phyloP scores from a whole-genome alignment of 2,113 vertebrate species.

The Laticauda colubrina region DNA sequence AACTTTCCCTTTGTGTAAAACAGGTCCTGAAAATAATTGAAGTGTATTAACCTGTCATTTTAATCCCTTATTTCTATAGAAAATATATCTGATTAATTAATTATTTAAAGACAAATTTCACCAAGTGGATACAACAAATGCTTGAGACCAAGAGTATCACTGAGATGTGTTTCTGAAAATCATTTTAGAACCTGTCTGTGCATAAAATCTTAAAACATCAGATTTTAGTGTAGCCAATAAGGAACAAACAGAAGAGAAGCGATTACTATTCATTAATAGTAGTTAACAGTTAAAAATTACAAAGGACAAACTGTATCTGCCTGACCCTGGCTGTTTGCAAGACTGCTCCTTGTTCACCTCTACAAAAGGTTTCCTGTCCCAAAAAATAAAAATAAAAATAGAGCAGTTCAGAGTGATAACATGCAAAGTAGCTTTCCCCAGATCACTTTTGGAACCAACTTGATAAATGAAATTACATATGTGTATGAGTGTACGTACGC shows the following conservation, averaged over 20 bases:
- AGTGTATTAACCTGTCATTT: background rate
- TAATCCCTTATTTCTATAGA: background rate
- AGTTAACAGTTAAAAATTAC: background rate
- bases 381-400: background rate
- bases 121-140: background rate
- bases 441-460: background rate
- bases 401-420: background rate
- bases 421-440: background rate
- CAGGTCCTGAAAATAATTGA: background rate
- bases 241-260: background rate
- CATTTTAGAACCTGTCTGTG: background rate
- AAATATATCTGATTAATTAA: background rate
- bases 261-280: background rate
- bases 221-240: background rate
- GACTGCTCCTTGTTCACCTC: background rate
- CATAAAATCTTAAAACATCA: background rate
- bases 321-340: background rate
- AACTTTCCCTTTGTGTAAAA: background rate
- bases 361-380: background rate
- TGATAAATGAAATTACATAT: background rate
- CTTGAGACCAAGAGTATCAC: background rate
- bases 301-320: background rate
- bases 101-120: background rate
- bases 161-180: background rate
- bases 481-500: background rate